Conservation (phyloP, 2,113 vertebrate genomes). For the Cisticola juncidis region DNA sequence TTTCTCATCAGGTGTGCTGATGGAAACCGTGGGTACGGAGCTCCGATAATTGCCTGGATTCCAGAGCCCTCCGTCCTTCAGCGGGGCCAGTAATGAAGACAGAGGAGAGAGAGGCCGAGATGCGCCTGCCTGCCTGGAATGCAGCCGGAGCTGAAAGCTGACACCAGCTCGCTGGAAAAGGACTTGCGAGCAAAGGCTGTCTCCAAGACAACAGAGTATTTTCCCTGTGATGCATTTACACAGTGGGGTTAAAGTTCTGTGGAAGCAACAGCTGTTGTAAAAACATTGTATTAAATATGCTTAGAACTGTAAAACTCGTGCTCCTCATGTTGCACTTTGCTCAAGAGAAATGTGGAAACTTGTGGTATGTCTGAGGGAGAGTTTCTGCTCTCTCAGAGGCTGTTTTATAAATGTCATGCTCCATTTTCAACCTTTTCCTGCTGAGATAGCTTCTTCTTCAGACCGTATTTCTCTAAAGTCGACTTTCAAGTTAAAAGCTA, state of each 20-base stretch:
- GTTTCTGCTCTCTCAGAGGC: neutral
- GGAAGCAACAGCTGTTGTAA: conserved; percentile 94
- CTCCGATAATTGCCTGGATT: conserved; percentile 76
- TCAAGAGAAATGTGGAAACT: conserved; percentile 37
- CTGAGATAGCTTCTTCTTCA: neutral
- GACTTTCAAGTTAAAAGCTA: neutral
- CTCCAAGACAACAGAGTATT: conserved; percentile 76
- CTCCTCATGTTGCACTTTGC: conserved; percentile 26
- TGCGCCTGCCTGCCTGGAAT: conserved; percentile 69
- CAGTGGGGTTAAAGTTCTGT: conserved; percentile 86
- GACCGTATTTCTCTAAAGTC: neutral
- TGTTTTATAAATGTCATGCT: neutral
- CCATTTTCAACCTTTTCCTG: neutral
- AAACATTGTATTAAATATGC: conserved; percentile 80
- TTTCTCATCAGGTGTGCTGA: conserved; percentile 82
- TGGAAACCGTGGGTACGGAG: conserved; percentile 54
- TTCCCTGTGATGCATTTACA: conserved; percentile 76
- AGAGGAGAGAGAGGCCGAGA: conserved; percentile 68
- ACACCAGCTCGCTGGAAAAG: conserved; percentile 74
- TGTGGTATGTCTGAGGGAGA: conserved; percentile 10
- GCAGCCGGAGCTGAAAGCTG: conserved; percentile 77
- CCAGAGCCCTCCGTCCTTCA: conserved; percentile 80
- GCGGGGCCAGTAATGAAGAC: conserved; percentile 78
- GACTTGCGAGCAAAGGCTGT: conserved; percentile 69
- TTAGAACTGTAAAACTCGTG: conserved; percentile 67